Base-by-base conservation (phyloP, 2,797 vertebrate genomes). In the Protonibea diacanthus region DNA sequence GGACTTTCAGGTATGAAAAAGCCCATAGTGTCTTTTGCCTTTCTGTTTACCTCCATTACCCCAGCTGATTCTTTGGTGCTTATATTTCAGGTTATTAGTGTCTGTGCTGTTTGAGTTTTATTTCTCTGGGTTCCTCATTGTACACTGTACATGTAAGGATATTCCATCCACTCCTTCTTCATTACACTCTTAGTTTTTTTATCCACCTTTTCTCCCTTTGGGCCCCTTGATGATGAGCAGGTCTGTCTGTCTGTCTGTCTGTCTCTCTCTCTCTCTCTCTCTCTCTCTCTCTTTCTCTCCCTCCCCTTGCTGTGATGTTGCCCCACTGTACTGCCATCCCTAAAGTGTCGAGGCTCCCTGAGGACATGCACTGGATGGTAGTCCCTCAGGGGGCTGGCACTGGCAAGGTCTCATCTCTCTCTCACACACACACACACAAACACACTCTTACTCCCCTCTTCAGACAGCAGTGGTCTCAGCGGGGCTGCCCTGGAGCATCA, bases 391-490 rank as follows among this genome's bases (percentile, higher is more conserved):
- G 82, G 60, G 47, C 85, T 76, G 84, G 82, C 71, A 65, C 60
- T 64, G 78, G 51, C 74, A 74, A 69, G 45, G 72, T 85, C 71
- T 65, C 76, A 80, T 85, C 78, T 70, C 64, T 33, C 7, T 33
- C 33, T 33, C 74, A 65, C 57, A 56, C 65, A 69, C 68, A 58
- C 51, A 56, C 55, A 71, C 70, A 70, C 77, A 66, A 61, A 68
- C 51, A 74, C 71, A 72, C 61, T 65, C 70, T 74, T 33, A 60
- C 82, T 27, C 71, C 74, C 77, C 83, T 86, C 86, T 88, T 92
- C 90, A 91, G 85, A 85, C 84, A 90, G 85, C 86, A 85, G 85
- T 67, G 89, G 91, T 93, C 92, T 93, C 91, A 83, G 84, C 62
- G 89, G 92, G 85, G 84, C 82, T 88, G 90, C 89, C 90, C 88